A percentile compares a stretch with the other conserved stretches of the same genome.
These are phyloP conservation scores for Epizoanthus scotinus DNA, from an alignment of 92 coral and sea anemone genomes.

Conservation along the genomic window DNA sequence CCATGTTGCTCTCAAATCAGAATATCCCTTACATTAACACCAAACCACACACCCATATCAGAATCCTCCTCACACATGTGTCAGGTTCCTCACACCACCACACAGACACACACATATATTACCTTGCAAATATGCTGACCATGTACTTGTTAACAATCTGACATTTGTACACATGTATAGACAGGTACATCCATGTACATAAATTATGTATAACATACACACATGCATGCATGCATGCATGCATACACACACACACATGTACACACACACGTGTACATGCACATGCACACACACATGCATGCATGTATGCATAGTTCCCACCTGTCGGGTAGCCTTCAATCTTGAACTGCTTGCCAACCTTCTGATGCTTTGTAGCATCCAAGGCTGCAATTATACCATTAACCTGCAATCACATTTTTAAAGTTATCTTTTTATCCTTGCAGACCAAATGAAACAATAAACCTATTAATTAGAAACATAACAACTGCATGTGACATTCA, in stretches of 20 bases:
- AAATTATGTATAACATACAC: not conserved
- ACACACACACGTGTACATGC: not conserved
- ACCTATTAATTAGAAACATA: too few species aligned
- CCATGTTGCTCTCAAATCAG: too few species aligned
- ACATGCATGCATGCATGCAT: not conserved
- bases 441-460: not conserved
- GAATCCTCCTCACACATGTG: too few species aligned
- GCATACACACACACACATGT: not conserved
- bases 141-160: not conserved
- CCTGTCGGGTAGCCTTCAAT: conserved; percentile 97
- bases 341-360: conserved; percentile 79
- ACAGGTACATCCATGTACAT: not conserved
- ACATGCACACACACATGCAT: not conserved
- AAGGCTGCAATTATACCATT: conserved; percentile 88
- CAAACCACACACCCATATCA: too few species aligned
- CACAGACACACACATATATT: too few species aligned
- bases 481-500: too few species aligned
- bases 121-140: too few species aligned
- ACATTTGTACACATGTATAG: not conserved
- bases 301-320: not conserved
- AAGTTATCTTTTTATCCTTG: too few species aligned
- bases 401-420: conserved; percentile 45
- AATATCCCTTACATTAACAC: too few species aligned
- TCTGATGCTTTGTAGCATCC: conserved; percentile 86
- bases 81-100: too few species aligned